Evolutionary conservation across 64 coral and sea anemone species (phyloP).

Genomic region (Anthopleura sola): DNA sequence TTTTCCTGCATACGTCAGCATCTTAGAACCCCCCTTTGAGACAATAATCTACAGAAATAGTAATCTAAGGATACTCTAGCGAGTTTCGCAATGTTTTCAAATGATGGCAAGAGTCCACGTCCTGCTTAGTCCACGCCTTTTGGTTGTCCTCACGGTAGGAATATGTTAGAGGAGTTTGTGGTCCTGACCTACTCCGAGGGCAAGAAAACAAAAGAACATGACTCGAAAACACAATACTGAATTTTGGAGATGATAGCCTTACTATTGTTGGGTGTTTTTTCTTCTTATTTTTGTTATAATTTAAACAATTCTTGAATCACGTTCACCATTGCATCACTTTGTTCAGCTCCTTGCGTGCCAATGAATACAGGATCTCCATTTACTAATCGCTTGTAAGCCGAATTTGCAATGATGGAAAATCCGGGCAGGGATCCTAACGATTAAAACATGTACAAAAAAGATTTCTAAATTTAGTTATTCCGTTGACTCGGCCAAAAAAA

Average conservation of each 20-base stretch:
- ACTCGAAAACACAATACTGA: background rate
- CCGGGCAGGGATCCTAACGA: background rate
- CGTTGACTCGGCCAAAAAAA: background rate
- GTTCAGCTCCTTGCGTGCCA: background rate
- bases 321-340: background rate
- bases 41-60: too few relatives aligned
- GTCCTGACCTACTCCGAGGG: background rate
- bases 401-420: background rate
- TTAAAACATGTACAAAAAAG: background rate
- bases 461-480: background rate
- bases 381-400: background rate
- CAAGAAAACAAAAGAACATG: background rate
- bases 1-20: background rate
- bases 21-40: background rate
- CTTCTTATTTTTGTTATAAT: background rate
- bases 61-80: too few relatives aligned
- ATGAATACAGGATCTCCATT: background rate
- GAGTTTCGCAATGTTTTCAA: background rate
- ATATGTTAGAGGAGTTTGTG: background rate
- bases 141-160: background rate
- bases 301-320: background rate
- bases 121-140: background rate
- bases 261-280: background rate
- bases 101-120: background rate
- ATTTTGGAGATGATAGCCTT: background rate